A percentile compares a stretch with the other conserved stretches of the same genome.
Evolutionary conservation across 1,140 invertebrate species (phyloP).

Genomic region (Augochlora pura): DNA sequence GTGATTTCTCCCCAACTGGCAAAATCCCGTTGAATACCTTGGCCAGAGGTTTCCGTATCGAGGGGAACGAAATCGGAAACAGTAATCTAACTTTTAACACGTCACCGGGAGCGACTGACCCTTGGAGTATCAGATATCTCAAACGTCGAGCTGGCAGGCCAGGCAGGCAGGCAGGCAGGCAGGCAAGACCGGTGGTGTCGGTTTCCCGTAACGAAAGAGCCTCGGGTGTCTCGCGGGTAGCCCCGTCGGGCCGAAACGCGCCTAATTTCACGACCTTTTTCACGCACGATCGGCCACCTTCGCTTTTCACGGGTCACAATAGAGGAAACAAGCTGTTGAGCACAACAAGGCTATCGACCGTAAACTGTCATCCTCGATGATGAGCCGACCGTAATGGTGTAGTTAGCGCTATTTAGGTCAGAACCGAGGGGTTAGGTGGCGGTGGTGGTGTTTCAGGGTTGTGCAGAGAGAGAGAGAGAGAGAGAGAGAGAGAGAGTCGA

Average conservation of each 20-base stretch:
- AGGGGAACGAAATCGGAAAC: neutral
- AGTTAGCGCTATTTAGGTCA: constrained; percentile 41
- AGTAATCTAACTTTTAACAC: constrained; percentile 3
- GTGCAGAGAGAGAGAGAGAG: too few species aligned
- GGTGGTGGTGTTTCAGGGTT: neutral
- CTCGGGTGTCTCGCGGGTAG: neutral
- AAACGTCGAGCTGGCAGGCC: too few species aligned
- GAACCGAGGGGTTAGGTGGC: neutral
- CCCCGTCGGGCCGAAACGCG: constrained; percentile 2
- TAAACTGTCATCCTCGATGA: constrained; percentile 35
- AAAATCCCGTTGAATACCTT: too few species aligned
- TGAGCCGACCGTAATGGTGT: constrained; percentile 30
- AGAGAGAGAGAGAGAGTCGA: neutral
- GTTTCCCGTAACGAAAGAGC: constrained; percentile 20
- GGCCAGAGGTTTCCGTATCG: too few species aligned
- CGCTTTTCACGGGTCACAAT: constrained; percentile 12
- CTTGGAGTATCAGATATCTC: neutral
- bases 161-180: too few species aligned
- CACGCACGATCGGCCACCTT: constrained; percentile 32
- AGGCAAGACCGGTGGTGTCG: too few species aligned
- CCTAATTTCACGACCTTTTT: constrained; percentile 56
- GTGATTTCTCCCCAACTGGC: too few species aligned
- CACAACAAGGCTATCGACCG: constrained; percentile 27
- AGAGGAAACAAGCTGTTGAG: constrained; percentile 57
- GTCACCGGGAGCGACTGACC: neutral